Evolutionary conservation across 2,797 vertebrate genomes (phyloP).

Genomic region (Urosaurus nigricauda): DNA sequence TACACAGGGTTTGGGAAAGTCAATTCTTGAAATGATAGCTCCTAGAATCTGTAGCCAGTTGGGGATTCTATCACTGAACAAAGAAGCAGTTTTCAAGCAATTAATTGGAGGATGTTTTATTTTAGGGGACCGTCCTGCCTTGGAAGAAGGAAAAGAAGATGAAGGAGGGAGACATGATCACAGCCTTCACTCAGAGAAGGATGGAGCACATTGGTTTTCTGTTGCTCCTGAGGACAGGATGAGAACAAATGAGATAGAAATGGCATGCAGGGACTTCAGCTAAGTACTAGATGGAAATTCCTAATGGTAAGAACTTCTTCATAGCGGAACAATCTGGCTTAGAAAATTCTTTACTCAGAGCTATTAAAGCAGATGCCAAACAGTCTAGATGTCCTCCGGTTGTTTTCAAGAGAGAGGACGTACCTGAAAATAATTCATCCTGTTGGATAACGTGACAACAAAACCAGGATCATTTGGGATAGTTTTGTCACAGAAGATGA

Average conservation of each 20-base stretch:
- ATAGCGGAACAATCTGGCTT: not conserved
- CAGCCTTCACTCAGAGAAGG: not conserved
- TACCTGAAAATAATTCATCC: conserved; percentile 99
- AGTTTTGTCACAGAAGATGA: conserved; percentile 99
- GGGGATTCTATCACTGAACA: too few relatives aligned
- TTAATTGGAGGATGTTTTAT: not conserved
- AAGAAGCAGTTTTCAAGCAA: too few relatives aligned
- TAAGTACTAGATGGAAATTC: not conserved
- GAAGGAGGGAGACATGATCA: not conserved
- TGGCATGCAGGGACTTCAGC: not conserved
- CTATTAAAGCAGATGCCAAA: not conserved
- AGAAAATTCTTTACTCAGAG: not conserved
- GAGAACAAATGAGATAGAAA: not conserved
- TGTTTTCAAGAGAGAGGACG: not conserved
- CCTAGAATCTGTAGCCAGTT: too few relatives aligned
- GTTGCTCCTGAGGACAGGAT: not conserved
- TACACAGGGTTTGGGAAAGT: too few relatives aligned
- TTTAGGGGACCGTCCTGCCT: not conserved
- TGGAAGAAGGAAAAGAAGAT: not conserved
- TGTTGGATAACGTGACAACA: conserved; percentile 97
- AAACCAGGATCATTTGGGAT: conserved; percentile 99
- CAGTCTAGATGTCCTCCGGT: not conserved
- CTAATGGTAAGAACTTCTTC: not conserved
- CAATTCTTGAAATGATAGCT: too few relatives aligned
- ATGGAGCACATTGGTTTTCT: not conserved